Base-by-base conservation (phyloP, 2,797 vertebrate genomes). In the Pristis pectinata region DNA sequence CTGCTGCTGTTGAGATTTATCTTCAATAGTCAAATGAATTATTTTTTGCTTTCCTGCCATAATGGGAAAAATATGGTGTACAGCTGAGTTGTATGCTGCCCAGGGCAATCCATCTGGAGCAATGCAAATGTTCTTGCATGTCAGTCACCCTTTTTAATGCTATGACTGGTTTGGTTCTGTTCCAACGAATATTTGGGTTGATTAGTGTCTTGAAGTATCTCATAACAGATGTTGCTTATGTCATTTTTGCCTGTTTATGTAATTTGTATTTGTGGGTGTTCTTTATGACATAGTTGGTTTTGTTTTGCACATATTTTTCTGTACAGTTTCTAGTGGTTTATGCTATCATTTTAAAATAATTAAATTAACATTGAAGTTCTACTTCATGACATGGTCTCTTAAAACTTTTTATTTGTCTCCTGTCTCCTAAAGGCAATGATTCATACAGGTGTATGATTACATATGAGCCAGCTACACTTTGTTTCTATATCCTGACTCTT, bases 151-250 rank as follows among this genome's bases (percentile, higher is more conserved):
- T 8, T 94, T 76, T 94, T 94, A 49, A 53, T 94, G 37, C 44
- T 49, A 17, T 53, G 44, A 74, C 30, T 76, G 92, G 92, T 74
- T 94, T 93, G 70, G 92, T 94, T 94, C 67, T 1, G 13, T 72
- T 74, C 92, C 41, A 94, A 94, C 30, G 44, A 94, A 94, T 74
- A n/a, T 70, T 74, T 76, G 70, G 24, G 13, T 10, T 94, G 92
- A 94, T 44, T 76, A 34, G 49, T 24, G 77, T 77, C 94, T 64
- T 77, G 37, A 77, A 77, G 15, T 53, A 15, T 82, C 10, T 19
- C 79, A 34, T 9, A 77, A 49, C 79, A 74, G 74, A 94, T 72
- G 77, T 53, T 67, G 27, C 67, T 82, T 41, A 85, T 61, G 22
- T 64, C 64, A 49, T 94, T 61, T 82, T 53, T 82, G 61, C 76